Evolutionary conservation across 2,888 invertebrate species (phyloP).

Genomic region (Brachycybe producta): DNA sequence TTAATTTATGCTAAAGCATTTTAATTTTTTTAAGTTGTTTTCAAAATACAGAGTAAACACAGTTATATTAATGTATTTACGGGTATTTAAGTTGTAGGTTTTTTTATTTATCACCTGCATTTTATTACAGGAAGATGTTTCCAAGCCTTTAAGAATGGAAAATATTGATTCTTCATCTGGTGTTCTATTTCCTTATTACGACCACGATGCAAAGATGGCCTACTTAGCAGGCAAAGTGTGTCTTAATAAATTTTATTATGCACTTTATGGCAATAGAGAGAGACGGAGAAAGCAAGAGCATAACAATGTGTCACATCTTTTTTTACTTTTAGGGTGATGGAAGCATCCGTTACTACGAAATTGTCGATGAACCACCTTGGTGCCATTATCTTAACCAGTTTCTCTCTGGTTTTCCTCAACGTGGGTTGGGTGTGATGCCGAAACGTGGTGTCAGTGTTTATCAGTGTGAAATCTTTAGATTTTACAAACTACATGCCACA

Average conservation of each 20-base stretch:
- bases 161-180: slow-evolving; percentile 59
- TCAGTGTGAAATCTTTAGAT: slow-evolving; percentile 85
- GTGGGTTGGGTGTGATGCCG: slow-evolving; percentile 83
- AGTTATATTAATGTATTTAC: too few species aligned
- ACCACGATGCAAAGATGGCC: slow-evolving; percentile 87
- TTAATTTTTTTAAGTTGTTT: too few species aligned
- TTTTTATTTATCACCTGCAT: neutral
- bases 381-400: slow-evolving; percentile 95
- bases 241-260: too few species aligned
- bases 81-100: too few species aligned
- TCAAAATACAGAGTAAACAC: too few species aligned
- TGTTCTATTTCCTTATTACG: slow-evolving; percentile 92
- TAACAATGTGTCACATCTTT: too few species aligned
- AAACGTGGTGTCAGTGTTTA: slow-evolving; percentile 91
- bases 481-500: slow-evolving; percentile 75
- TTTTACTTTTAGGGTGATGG: slow-evolving; percentile 62
- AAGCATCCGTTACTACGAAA: slow-evolving; percentile 86
- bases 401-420: slow-evolving; percentile 93
- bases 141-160: slow-evolving; percentile 29
- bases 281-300: too few species aligned
- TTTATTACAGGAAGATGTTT: slow-evolving; percentile 27
- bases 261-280: too few species aligned
- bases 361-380: slow-evolving; percentile 84
- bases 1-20: too few species aligned
- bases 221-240: slow-evolving; percentile 85